Base-by-base conservation (phyloP, 2,113 vertebrate species). In the Mesitornis unicolor region DNA sequence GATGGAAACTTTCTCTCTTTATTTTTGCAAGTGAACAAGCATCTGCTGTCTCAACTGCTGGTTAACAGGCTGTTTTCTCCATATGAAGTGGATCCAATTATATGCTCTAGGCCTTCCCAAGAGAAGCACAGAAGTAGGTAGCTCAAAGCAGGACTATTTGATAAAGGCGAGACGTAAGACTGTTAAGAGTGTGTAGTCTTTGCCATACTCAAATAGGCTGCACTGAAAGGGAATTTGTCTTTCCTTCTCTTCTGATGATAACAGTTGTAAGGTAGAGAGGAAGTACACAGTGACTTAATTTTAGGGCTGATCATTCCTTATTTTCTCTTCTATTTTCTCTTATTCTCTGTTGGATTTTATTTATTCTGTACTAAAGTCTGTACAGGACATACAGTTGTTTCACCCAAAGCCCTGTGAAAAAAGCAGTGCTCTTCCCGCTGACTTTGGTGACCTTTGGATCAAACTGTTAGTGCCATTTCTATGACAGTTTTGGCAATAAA, bases 381-480 rank as follows among this genome's bases (percentile, higher is more conserved):
- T 31, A 53, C 1, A 8, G 48, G 7, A 12, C 6, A 22, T 85
- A 42, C 48, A 53, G 89, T 51, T 89, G 8, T 51, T 86, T 90
- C 33, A 38, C 87, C 31, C 22, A 84, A 93, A 96, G 31, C n/a
- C 31, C 60, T 5, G 2, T 82, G 24, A 82, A 87, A 80, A 81
- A 78, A 20, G 7, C 26, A 3, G 1, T 80, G 36, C 20, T 81
- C 16, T 64, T 81, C 53, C 20, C 1, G 3, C 25, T 78, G 90
- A 56, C 56, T 94, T 90, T 6, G 6, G 18, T 81, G 92, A 86
- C 93, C 85, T 96, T 96, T 95, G 60, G n/a, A 93, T 96, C 77
- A 84, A 88, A 45, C 18, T 73, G 45, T 20, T 75, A 28, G 13
- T 45, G 64, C 36, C 31, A 13, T 71, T 90, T 92, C 85, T 75